Evolutionary conservation across 2,113 vertebrate genomes (phyloP).

Genomic region (Aepyceros melampus): DNA sequence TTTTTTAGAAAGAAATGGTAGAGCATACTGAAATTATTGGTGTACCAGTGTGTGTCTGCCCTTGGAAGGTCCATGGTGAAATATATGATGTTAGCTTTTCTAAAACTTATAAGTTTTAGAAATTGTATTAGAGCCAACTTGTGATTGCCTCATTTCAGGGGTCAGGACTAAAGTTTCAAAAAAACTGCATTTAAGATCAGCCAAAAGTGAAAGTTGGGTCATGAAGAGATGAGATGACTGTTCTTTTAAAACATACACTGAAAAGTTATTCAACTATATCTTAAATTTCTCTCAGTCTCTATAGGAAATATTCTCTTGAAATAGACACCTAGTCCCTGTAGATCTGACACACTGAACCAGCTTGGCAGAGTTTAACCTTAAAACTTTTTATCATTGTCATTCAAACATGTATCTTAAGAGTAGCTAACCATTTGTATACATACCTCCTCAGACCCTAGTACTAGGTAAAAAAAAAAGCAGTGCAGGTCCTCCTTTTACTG

Average conservation of each 20-base stretch:
- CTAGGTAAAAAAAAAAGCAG: neutral
- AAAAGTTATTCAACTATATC: neutral
- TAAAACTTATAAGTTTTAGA: neutral
- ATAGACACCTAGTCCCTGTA: neutral
- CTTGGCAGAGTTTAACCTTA: neutral
- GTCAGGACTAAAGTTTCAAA: neutral
- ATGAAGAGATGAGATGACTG: neutral
- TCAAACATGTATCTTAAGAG: neutral
- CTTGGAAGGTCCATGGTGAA: neutral
- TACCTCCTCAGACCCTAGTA: neutral
- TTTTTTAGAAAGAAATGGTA: conserved; percentile 23
- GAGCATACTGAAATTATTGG: neutral
- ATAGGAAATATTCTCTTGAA: neutral
- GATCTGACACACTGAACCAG: neutral
- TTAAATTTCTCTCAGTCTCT: neutral
- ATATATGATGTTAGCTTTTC: neutral
- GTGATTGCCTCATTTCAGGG: neutral
- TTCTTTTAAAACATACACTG: neutral
- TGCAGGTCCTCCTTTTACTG: neutral
- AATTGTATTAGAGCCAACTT: neutral
- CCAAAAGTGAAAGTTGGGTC: conserved; percentile 12
- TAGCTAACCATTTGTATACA: neutral
- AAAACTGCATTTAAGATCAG: neutral
- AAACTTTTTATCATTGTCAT: neutral
- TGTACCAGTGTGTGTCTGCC: neutral